phyloP scores from a whole-genome alignment of 2,113 vertebrate species.

The Melanerpes formicivorus region DNA sequence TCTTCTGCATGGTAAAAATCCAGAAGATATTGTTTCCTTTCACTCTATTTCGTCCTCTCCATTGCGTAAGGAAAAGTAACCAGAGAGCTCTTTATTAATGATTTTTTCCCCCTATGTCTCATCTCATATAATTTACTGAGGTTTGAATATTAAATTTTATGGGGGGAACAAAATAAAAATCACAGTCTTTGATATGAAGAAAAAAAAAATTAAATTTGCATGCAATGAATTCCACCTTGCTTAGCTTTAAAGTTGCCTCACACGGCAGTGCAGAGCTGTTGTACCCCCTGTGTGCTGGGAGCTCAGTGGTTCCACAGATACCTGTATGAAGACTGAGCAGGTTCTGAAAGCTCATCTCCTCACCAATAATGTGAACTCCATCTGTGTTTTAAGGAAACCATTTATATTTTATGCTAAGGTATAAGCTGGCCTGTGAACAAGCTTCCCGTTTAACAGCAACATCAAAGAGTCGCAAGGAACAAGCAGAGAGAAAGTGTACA shows the following conservation, averaged over 20 bases:
- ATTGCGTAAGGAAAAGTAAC: not conserved
- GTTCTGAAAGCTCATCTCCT: not conserved
- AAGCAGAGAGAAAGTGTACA: slow-evolving; percentile 6
- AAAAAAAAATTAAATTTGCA: not conserved
- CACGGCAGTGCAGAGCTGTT: not conserved
- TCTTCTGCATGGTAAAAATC: not conserved
- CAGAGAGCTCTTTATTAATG: not conserved
- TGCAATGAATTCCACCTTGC: not conserved
- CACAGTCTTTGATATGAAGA: not conserved
- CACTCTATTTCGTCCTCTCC: not conserved
- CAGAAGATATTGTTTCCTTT: not conserved
- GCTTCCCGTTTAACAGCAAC: slow-evolving; percentile 13
- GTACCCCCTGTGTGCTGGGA: not conserved
- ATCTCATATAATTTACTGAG: not conserved
- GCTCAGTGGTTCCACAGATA: not conserved
- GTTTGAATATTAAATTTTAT: not conserved
- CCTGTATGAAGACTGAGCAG: not conserved
- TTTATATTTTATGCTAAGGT: slow-evolving; percentile 19
- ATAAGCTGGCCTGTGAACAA: slow-evolving; percentile 41
- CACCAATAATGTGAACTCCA: not conserved
- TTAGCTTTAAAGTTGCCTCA: not conserved
- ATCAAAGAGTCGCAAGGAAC: slow-evolving; percentile 52
- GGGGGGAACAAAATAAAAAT: not conserved
- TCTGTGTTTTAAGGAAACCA: slow-evolving; percentile 40
- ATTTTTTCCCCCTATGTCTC: not conserved